Conservation (phyloP, 1,140 invertebrate genomes). For the Periplaneta americana region DNA sequence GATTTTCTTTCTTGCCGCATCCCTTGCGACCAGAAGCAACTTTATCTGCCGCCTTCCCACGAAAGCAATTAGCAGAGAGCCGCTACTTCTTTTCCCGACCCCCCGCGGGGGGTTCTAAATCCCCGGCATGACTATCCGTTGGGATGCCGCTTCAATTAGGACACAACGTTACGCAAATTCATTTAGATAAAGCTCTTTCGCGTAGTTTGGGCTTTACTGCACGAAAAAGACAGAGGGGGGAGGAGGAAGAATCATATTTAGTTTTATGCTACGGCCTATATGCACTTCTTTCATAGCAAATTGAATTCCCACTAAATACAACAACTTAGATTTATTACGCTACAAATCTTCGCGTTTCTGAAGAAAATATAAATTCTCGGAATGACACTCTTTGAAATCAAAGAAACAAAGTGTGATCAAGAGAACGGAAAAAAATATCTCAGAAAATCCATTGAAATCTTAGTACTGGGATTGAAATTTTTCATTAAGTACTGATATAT, state of each 20-base stretch:
- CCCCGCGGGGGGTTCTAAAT: background rate
- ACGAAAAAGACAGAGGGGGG: too few relatives aligned
- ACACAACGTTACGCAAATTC: constrained; percentile 3
- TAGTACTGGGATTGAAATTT: too few relatives aligned
- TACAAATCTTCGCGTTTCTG: too few relatives aligned
- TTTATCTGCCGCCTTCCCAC: background rate
- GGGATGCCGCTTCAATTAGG: constrained; percentile 7
- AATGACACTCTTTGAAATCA: too few relatives aligned
- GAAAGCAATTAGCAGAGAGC: constrained; percentile 10
- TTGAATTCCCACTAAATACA: background rate
- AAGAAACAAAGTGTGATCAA: too few relatives aligned
- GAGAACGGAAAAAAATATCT: too few relatives aligned
- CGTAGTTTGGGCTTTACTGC: too few relatives aligned
- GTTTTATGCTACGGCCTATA: background rate
- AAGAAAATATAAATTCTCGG: too few relatives aligned
- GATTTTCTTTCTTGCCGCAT: background rate
- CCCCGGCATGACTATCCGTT: background rate
- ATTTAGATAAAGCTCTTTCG: constrained; percentile 12
- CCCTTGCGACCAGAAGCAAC: background rate
- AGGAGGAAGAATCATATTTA: background rate
- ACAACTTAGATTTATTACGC: too few relatives aligned
- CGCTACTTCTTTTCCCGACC: background rate
- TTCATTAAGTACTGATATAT: too few relatives aligned
- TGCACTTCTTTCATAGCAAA: background rate
- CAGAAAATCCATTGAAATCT: too few relatives aligned